These are phyloP conservation scores for Pollenia angustigena DNA, from an alignment of 2,888 invertebrate species.

Conservation along the genomic window DNA sequence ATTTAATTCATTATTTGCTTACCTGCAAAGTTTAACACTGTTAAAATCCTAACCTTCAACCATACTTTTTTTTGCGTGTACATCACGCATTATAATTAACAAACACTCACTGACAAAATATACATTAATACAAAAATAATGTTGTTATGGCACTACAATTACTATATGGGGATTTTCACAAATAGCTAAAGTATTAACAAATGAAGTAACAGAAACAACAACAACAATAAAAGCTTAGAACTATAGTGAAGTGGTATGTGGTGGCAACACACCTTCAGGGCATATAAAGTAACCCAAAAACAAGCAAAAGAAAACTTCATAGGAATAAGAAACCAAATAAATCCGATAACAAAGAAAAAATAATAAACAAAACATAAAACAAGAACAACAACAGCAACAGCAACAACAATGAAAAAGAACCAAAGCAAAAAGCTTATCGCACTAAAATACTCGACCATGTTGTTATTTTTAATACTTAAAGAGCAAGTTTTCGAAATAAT, in stretches of 20 bases:
- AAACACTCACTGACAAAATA: neutral
- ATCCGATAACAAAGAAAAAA: constrained; percentile 65
- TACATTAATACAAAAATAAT: constrained; percentile 16
- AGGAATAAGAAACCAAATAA: constrained; percentile 61
- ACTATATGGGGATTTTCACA: constrained; percentile 59
- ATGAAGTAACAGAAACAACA: constrained; percentile 29
- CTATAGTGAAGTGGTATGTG: constrained; percentile 3
- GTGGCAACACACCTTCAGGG: constrained; percentile 25
- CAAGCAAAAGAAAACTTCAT: constrained; percentile 29
- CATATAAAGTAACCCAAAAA: constrained; percentile 13
- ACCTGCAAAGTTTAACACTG: no score
- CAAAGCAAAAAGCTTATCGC: constrained; percentile 65
- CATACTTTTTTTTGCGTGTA: neutral
- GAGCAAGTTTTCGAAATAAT: constrained; percentile 73
- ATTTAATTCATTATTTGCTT: no score
- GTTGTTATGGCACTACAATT: constrained; percentile 52
- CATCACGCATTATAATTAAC: neutral
- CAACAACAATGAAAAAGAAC: neutral
- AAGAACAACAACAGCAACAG: constrained; percentile 20
- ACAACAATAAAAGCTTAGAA: neutral
- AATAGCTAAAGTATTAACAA: constrained; percentile 46
- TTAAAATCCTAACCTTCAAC: no score
- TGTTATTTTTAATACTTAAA: constrained; percentile 73
- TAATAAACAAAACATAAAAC: constrained; percentile 24
- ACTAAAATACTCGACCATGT: constrained; percentile 66